Evolutionary conservation across 2,888 invertebrate species (phyloP).

Genomic region (Andrena haemorrhoa): DNA sequence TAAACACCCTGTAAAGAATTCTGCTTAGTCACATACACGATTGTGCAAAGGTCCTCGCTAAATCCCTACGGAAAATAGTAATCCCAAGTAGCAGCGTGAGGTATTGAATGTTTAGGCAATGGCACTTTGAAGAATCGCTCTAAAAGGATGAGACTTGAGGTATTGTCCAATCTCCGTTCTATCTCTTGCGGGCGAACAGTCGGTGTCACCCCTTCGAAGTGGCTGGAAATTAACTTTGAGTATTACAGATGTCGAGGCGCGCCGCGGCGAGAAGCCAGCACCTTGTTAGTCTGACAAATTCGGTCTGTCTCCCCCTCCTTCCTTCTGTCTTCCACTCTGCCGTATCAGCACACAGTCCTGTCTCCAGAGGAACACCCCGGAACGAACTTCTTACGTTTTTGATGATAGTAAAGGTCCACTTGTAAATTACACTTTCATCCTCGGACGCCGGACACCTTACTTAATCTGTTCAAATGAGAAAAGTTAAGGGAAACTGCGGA

Average conservation of each 20-base stretch:
- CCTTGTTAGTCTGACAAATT: conserved; percentile 84
- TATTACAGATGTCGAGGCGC: conserved; percentile 82
- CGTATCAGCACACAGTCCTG: conserved; percentile 52
- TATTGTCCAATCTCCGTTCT: conserved; percentile 25
- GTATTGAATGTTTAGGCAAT: not conserved
- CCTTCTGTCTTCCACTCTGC: conserved; percentile 61
- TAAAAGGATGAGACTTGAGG: conserved; percentile 25
- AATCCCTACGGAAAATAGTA: not conserved
- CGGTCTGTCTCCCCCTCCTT: conserved; percentile 75
- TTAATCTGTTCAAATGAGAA: not conserved
- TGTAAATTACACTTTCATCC: conserved; percentile 37
- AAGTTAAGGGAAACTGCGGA: not conserved
- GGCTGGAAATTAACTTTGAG: conserved; percentile 81
- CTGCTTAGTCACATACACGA: too few relatives aligned
- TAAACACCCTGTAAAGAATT: too few relatives aligned
- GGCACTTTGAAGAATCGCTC: not conserved
- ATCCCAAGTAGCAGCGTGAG: not conserved
- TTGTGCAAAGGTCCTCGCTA: too few relatives aligned
- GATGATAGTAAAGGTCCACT: conserved; percentile 4
- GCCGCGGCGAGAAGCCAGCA: conserved; percentile 81
- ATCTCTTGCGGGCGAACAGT: conserved; percentile 55
- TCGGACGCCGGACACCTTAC: not conserved
- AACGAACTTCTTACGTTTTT: conserved; percentile 44
- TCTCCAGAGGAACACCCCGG: conserved; percentile 43
- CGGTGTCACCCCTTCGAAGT: conserved; percentile 65